phyloP scores from a whole-genome alignment of 2,113 vertebrate species.

The Protomyctophum bolini region DNA sequence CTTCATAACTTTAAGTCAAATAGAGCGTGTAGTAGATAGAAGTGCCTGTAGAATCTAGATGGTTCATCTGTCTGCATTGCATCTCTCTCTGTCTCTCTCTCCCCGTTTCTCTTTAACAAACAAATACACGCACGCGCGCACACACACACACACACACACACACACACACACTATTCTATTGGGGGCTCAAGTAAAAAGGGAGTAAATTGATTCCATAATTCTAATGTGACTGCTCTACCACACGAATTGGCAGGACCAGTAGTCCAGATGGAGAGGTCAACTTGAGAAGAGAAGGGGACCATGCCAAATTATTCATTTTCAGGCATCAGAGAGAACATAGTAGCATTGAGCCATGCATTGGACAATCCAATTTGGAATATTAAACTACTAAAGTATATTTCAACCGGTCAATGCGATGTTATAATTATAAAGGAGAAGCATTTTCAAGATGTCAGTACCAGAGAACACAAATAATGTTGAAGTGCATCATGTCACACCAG shows the following conservation, averaged over 20 bases:
- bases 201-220: slow-evolving; percentile 30
- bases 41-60: too few relatives aligned
- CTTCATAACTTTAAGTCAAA: background rate
- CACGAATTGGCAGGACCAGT: slow-evolving; percentile 57
- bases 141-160: slow-evolving; percentile 6
- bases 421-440: background rate
- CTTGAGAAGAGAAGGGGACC: slow-evolving; percentile 51
- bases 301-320: slow-evolving; percentile 54
- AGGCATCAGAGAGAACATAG: slow-evolving; percentile 33
- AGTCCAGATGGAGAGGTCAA: slow-evolving; percentile 76
- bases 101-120: background rate
- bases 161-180: slow-evolving; percentile 1
- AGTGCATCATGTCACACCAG: slow-evolving; percentile 1
- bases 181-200: slow-evolving; percentile 23
- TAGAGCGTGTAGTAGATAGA: too few relatives aligned
- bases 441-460: too few relatives aligned
- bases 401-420: background rate
- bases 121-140: background rate
- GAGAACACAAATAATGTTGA: background rate
- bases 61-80: background rate
- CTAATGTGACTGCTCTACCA: slow-evolving; percentile 34
- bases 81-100: background rate
- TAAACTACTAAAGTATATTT: background rate
- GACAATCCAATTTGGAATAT: background rate
- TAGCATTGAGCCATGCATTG: background rate